Base-by-base conservation (phyloP, 2,888 invertebrate species). In the Ophion slaviceki region DNA sequence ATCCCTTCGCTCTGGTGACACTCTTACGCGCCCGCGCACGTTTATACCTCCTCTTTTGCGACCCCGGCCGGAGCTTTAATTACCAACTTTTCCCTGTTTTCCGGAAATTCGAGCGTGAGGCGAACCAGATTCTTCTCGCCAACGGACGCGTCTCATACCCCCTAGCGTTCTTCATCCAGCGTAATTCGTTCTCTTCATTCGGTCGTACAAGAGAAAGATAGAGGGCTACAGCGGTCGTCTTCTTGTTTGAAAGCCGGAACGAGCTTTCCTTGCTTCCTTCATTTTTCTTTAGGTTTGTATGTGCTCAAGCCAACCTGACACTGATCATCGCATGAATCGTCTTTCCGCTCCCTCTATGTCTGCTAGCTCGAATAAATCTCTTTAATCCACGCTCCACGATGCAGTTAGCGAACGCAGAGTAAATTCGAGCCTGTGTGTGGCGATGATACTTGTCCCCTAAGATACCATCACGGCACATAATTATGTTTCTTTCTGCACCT, bases 31-130 rank as follows among this genome's bases (percentile, higher is more conserved):
- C 72, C 62, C 83, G 82, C 76, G 75, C 78, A 62, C 84, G 80
- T 80, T 67, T 53, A 53, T 53, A 53, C 47, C 87, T 77, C 76
- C 79, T 76, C 64, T 72, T 80, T 77, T 82, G 72, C 72, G 20
- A 59, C 57, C 76, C 83, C 77, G 83, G 87, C 83, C 86, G 67
- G 76, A 79, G 90, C 90, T 92, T 92, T 92, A 92, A 92, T 92
- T 92, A 92, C 92, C 91, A 92, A 92, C 92, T 92, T 92, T 92
- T 92, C 88, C 90, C 89, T 90, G 90, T 90, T 90, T 89, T 89
- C 90, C 89, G 88, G 88, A 90, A 91, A 91, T 91, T 91, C 90
- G 86, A 89, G 88, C 89, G 87, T 87, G 87, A 81, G 84, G 86
- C 83, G 88, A 82, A 83, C 88, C 89, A 89, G 89, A 90, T 89